These are phyloP conservation scores for Neodon shergylaensis DNA, from an alignment of 2,113 vertebrate genomes.

Conservation along the genomic window DNA sequence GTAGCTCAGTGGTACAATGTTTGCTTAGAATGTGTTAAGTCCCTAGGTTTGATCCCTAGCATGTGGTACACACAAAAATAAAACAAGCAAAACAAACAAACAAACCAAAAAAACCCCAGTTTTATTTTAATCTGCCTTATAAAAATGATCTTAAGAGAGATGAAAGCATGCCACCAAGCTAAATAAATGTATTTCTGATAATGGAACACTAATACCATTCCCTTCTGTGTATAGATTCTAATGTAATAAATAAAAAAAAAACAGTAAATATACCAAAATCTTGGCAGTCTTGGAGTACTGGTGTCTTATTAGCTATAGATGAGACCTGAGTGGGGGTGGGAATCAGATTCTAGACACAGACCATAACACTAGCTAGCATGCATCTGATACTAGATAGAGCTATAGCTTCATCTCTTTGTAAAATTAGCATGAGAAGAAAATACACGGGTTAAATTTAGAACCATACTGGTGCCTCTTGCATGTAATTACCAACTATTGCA, in stretches of 20 bases:
- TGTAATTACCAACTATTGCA: constrained; percentile 76
- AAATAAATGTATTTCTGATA: background rate
- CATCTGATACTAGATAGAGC: constrained; percentile 58
- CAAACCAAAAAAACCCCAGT: background rate
- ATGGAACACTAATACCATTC: background rate
- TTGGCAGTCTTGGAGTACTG: background rate
- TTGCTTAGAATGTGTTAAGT: background rate
- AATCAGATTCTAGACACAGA: background rate
- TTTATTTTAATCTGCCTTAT: constrained; percentile 32
- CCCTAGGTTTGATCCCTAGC: background rate
- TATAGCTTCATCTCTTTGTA: constrained; percentile 67
- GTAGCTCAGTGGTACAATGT: background rate
- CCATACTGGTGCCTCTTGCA: constrained; percentile 76
- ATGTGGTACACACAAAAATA: background rate
- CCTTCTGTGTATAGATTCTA: background rate
- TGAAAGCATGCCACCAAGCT: background rate
- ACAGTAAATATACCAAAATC: background rate
- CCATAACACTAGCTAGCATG: background rate
- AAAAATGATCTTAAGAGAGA: constrained; percentile 15
- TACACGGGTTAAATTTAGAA: constrained; percentile 78
- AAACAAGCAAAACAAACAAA: background rate
- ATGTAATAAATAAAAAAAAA: background rate
- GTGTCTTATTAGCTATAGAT: background rate
- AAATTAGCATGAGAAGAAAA: constrained; percentile 78
- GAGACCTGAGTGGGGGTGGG: background rate